Evolutionary conservation across 2,888 invertebrate species (phyloP), one percentile per base, ranked within the genome.

Genomic region (Rotaria macrura): DNA sequence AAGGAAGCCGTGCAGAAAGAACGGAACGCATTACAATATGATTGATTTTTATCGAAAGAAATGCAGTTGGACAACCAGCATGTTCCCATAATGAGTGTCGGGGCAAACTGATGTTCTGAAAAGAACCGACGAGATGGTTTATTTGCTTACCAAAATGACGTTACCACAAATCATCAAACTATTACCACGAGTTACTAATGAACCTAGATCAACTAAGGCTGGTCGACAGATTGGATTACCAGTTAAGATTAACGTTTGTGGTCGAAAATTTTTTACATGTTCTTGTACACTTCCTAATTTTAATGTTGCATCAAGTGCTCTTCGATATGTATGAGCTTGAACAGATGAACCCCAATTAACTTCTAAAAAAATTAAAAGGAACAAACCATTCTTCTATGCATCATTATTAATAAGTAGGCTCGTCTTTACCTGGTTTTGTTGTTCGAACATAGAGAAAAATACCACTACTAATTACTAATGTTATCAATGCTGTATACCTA

Each of bases 261-360:
- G 98, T 90, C 95, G 91, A 91, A 96, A 98, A 92, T 97, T 98
- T 92, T 98, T 98, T 38, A 98, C 97, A 90, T 99, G 98, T 89
- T 97, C 97, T 47, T 94, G 95, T 0, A 95, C 95, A 83, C 94
- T 94, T 89, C 95, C 95, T 87, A 99, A 92, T 88, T 95, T 95
- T 88, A 95, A 94, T 0, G 96, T 94, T 34, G 95, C 94, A 20
- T 94, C 93, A 6, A 98, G 91, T 0, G 97, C 96, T 23, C 94
- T 94, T 91, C 96, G 96, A 92, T 97, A 97, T 55, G 94, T 95
- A 40, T 79, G 43, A 79, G 79, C 79, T 43, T 43, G n/a, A 20
- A 79, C 40, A 1, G 43, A 79, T 12, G 43, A 43, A 12, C 79
- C 79, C 79, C 43, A 79, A 91, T 97, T 97, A 5, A 96, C 96